A percentile compares a stretch with the other conserved stretches of the same genome.
Conservation (phyloP, 2,797 vertebrate genomes). For the Craterocephalus amniculus region DNA sequence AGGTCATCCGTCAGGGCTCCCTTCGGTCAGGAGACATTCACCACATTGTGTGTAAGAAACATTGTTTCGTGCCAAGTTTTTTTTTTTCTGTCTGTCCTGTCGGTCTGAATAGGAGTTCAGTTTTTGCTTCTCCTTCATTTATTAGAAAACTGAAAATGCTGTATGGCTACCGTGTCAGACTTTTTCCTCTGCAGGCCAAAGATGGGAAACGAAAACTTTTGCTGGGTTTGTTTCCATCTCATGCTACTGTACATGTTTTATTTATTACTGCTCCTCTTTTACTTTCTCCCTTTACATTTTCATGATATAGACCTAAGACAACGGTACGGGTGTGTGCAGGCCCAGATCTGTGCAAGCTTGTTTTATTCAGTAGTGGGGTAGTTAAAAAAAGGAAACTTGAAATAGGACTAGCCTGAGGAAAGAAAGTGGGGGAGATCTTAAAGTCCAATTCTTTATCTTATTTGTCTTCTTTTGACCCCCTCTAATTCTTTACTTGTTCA, state of each 20-base stretch:
- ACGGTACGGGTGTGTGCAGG: conserved; percentile 55
- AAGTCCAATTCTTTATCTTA: conserved; percentile 19
- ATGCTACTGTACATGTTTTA: conserved; percentile 65
- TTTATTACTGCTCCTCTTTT: conserved; percentile 49
- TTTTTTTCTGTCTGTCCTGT: conserved; percentile 41
- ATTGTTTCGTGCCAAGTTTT: conserved; percentile 68
- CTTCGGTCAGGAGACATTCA: conserved; percentile 67
- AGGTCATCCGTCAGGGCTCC: conserved; percentile 62
- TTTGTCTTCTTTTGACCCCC: conserved; percentile 4
- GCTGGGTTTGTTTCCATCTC: conserved; percentile 72
- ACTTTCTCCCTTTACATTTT: conserved; percentile 43
- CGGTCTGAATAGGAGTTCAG: conserved; percentile 69
- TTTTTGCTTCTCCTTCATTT: conserved; percentile 66
- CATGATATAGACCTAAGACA: conserved; percentile 40
- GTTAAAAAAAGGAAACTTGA: conserved; percentile 59
- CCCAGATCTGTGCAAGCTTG: conserved; percentile 54
- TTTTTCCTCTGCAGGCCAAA: conserved; percentile 64
- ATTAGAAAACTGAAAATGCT: conserved; percentile 74
- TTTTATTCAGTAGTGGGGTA: conserved; percentile 52
- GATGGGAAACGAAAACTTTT: conserved; percentile 68
- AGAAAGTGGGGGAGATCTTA: conserved; percentile 27
- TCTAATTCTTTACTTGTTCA: not conserved
- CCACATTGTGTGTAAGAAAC: conserved; percentile 70
- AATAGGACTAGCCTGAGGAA: conserved; percentile 59
- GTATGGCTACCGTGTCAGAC: conserved; percentile 44